phyloP scores from a whole-genome alignment of 2,113 vertebrate genomes.

The Heloderma charlesbogerti region DNA sequence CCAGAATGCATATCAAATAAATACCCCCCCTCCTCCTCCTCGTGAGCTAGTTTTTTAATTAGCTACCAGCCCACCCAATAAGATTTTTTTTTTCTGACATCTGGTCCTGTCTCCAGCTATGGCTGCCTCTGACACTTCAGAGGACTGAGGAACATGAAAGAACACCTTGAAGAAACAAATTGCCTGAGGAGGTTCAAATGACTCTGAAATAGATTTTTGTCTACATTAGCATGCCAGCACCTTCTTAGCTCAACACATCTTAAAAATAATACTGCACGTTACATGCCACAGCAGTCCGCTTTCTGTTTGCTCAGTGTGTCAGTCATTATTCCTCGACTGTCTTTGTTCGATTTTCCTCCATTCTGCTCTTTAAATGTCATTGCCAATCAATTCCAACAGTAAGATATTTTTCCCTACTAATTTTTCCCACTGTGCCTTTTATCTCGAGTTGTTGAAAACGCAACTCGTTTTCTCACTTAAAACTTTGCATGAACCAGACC shows the following conservation, averaged over 20 bases:
- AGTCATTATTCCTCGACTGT: constrained; percentile 20
- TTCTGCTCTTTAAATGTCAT: constrained; percentile 43
- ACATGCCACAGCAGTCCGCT: constrained; percentile 11
- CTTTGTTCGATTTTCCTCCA: constrained; percentile 48
- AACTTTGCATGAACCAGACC: neutral
- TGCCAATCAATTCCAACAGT: constrained; percentile 14
- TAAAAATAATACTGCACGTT: neutral
- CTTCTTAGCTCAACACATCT: neutral
- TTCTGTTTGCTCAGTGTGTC: constrained; percentile 45
- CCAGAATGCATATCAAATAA: too few species aligned
- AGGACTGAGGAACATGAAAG: neutral
- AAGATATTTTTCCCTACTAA: neutral
- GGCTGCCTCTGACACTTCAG: neutral
- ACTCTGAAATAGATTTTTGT: neutral
- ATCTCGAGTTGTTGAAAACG: constrained; percentile 11
- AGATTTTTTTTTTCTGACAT: neutral
- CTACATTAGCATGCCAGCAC: neutral
- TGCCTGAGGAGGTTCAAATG: constrained; percentile 4
- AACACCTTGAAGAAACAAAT: neutral
- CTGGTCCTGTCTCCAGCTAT: neutral
- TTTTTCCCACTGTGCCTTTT: constrained; percentile 4
- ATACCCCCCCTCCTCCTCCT: neutral
- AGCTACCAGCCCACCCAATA: neutral
- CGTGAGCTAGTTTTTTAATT: neutral
- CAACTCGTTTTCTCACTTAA: constrained; percentile 21